Base-by-base conservation (phyloP, 1,140 invertebrate species). In the Scaptomyza graminum region DNA sequence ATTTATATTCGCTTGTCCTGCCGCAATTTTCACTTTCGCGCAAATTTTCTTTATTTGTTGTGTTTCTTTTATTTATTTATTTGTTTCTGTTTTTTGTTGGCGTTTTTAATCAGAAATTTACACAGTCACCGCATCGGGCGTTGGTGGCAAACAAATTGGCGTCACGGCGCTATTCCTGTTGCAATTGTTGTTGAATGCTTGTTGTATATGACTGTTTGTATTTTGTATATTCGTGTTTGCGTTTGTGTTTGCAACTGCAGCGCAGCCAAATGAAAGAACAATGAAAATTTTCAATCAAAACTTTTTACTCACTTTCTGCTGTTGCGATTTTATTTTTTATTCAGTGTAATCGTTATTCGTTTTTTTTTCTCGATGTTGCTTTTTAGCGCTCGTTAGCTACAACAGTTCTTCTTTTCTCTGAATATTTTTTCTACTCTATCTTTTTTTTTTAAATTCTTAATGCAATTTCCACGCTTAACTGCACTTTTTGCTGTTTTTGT, bases 281-380 rank as follows among this genome's bases (percentile, higher is more conserved):
- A 77, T 85, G 71, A 72, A 87, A 80, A 88, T 87, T 87, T 87
- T 87, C 82, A 87, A 87, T 87, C 82, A 88, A 82, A 87, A 87
- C 61, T 87, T 78, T 78, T 88, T 75, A 70, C 75, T 76, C 52
- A 55, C 54, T 72, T 63, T 71, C 16, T 28, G 49, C 18, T n/a
- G 46, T 43, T 67, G 59, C 41, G 39, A 51, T 56, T 70, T 70
- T 22, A 18, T 18, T 18, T 50, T 61, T 13, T 47, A 9, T 49
- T 25, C 12, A 18, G 13, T 51, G 34, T 43, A 22, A 22, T 22
- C 18, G 18, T 28, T 43, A 18, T 22, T 22, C 18, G 18, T 1
- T 22, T 49, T 13, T 41, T 28, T 31, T 54, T n/a, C n/a, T 50
- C 54, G 72, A 64, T 80, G 66, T 65, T 85, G 82, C 77, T 78